Conservation (phyloP, 2,113 vertebrate species). For the Okapia johnstoni region DNA sequence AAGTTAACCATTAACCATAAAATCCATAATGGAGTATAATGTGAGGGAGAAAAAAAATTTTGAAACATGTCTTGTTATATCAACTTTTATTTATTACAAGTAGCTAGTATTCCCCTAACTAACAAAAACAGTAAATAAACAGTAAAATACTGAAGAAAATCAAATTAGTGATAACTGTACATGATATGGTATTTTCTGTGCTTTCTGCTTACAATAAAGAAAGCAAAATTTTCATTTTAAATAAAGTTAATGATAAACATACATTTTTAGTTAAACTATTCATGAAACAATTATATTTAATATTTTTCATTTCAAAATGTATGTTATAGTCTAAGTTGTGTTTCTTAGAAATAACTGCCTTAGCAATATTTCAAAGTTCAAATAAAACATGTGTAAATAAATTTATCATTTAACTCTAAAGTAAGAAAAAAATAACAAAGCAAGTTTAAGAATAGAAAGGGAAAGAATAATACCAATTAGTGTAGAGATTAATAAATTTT, state of each 20-base stretch:
- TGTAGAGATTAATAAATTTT: not conserved
- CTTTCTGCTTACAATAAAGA: not conserved
- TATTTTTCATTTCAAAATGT: not conserved
- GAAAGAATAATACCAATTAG: not conserved
- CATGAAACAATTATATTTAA: not conserved
- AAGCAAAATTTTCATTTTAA: not conserved
- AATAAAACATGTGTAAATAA: not conserved
- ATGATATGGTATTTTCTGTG: not conserved
- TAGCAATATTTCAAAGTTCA: not conserved
- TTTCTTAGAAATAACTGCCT: not conserved
- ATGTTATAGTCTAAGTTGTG: not conserved
- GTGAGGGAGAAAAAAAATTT: not conserved
- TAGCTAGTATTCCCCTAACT: not conserved
- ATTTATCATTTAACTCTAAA: not conserved
- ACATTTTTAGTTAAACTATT: not conserved
- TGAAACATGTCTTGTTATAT: not conserved
- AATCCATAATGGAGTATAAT: not conserved
- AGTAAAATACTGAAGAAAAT: not conserved
- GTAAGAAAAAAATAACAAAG: not conserved
- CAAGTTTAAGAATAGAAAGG: not conserved
- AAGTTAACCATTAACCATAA: not conserved
- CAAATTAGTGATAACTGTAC: not conserved
- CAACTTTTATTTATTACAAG: not conserved
- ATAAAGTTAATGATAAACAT: not conserved
- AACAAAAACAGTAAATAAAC: not conserved